phyloP scores from a whole-genome alignment of 2,888 invertebrate species.

The Agrenia bidenticulata region DNA sequence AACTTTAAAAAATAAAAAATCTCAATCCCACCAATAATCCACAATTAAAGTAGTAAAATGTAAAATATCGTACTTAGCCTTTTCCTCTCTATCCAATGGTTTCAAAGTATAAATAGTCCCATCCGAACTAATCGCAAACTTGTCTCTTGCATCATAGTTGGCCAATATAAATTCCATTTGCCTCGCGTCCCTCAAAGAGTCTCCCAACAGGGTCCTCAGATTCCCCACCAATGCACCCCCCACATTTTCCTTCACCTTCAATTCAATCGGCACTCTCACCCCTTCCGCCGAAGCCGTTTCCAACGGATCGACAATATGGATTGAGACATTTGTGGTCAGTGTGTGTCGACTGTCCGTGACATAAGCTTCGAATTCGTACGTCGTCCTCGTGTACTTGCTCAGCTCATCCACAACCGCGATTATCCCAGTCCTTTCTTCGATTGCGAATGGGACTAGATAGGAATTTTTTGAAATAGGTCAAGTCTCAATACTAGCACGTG shows the following conservation, averaged over 20 bases:
- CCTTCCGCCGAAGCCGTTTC: conserved; percentile 64
- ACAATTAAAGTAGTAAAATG: too few relatives aligned
- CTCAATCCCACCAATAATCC: not conserved
- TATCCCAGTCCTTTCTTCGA: conserved; percentile 82
- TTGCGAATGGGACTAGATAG: conserved; percentile 75
- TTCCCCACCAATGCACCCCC: conserved; percentile 51
- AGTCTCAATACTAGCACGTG: not conserved
- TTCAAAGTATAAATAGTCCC: conserved; percentile 76
- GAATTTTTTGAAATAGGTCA: not conserved
- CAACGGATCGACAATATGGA: conserved; percentile 76
- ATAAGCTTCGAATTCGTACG: conserved; percentile 80
- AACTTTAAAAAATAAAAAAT: not conserved
- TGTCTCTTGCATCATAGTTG: conserved; percentile 77
- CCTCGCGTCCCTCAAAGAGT: conserved; percentile 32
- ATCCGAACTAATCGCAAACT: conserved; percentile 73
- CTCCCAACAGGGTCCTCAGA: conserved; percentile 38
- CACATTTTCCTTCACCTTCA: conserved; percentile 54
- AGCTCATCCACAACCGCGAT: conserved; percentile 80
- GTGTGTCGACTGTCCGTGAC: conserved; percentile 68
- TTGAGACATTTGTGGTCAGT: conserved; percentile 77
- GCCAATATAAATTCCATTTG: conserved; percentile 69
- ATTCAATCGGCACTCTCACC: conserved; percentile 65
- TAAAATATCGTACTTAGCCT: conserved; percentile 63
- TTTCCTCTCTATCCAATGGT: conserved; percentile 74
- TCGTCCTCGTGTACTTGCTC: conserved; percentile 66